phyloP scores from a whole-genome alignment of 2,113 vertebrate species.

The Pipa parva region DNA sequence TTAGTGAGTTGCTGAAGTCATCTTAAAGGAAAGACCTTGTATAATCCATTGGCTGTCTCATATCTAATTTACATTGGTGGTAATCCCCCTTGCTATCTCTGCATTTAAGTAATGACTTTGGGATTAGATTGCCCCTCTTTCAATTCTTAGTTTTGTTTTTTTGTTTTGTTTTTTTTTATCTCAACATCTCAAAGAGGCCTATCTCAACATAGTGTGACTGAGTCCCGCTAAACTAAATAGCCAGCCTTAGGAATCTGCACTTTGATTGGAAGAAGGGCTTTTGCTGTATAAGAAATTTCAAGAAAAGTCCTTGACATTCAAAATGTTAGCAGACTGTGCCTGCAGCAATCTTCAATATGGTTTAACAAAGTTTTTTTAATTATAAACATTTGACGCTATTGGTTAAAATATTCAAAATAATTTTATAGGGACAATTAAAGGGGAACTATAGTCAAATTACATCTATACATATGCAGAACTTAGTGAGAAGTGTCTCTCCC shows the following conservation, averaged over 20 bases:
- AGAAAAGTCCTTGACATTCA: slow-evolving; percentile 47
- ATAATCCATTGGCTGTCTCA: slow-evolving; percentile 67
- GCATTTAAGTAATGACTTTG: slow-evolving; percentile 71
- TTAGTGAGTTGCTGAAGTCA: slow-evolving; percentile 73
- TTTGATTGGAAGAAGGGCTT: slow-evolving; percentile 54
- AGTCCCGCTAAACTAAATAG: slow-evolving; percentile 38
- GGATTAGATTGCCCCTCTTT: slow-evolving; percentile 72
- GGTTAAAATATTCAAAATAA: too few species aligned
- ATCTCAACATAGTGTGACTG: slow-evolving; percentile 59
- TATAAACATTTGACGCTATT: too few species aligned
- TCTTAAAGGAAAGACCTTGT: slow-evolving; percentile 64
- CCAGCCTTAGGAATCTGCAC: slow-evolving; percentile 40
- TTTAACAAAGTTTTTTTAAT: slow-evolving; percentile 48
- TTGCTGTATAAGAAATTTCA: slow-evolving; percentile 43
- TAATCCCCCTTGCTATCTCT: slow-evolving; percentile 69
- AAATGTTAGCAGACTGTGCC: slow-evolving; percentile 25
- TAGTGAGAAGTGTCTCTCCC: too few species aligned
- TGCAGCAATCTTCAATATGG: slow-evolving; percentile 46
- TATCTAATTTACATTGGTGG: slow-evolving; percentile 79
- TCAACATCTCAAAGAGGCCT: slow-evolving; percentile 52
- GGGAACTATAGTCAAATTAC: too few species aligned
- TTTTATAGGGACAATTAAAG: too few species aligned
- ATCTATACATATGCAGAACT: too few species aligned
- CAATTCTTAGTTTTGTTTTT: slow-evolving; percentile 70
- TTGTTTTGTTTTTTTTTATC: too few species aligned